A percentile compares a stretch with the other conserved stretches of the same genome.
Conservation (phyloP, 2,888 invertebrate genomes). For the Willowsia nigromaculata region DNA sequence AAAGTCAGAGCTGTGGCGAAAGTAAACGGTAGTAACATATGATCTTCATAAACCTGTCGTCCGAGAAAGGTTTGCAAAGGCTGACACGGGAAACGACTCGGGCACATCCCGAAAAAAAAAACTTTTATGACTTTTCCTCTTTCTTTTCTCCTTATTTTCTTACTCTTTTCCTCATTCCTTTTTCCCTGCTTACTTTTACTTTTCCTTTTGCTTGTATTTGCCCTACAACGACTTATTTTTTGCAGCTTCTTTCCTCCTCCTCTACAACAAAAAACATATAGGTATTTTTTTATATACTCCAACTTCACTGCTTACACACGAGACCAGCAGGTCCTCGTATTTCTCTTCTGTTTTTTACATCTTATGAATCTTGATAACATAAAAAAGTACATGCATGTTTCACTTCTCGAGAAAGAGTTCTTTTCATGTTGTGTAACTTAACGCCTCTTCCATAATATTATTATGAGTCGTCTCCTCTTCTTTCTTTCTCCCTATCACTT, state of each 20-base stretch:
- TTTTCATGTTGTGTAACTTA: constrained; percentile 69
- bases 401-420: not conserved
- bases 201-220: constrained; percentile 41
- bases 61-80: constrained; percentile 77
- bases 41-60: constrained; percentile 79
- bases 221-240: constrained; percentile 52
- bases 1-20: constrained; percentile 73
- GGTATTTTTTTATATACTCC: not conserved
- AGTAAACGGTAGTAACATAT: constrained; percentile 78
- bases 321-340: constrained; percentile 27
- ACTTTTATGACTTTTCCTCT: constrained; percentile 78
- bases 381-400: constrained; percentile 55
- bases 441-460: constrained; percentile 72
- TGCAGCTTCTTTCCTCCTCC: constrained; percentile 8
- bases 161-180: constrained; percentile 49
- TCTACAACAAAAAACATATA: not conserved
- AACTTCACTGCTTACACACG: no score
- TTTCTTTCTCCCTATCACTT: constrained; percentile 46
- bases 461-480: constrained; percentile 48
- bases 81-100: constrained; percentile 78
- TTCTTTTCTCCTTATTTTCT: constrained; percentile 51
- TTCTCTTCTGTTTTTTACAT: constrained; percentile 58
- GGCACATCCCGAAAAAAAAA: constrained; percentile 77
- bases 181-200: constrained; percentile 59
- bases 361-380: constrained; percentile 65